Base-by-base conservation (phyloP, 2,888 invertebrate genomes). In the Coenonympha glycerion region DNA sequence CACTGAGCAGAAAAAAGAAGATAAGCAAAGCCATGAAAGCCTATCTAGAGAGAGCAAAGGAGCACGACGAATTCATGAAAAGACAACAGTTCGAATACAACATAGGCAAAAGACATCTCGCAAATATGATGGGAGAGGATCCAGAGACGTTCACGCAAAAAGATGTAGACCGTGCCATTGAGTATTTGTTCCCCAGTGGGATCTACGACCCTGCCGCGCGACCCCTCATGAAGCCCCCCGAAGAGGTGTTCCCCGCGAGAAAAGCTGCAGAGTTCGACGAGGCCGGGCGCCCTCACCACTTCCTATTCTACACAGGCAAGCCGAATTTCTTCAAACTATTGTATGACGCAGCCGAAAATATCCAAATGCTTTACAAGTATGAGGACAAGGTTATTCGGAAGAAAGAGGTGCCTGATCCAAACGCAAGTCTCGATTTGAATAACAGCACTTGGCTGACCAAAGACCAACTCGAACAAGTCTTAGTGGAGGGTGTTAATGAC, bases 71-170 rank as follows among this genome's bases (percentile, higher is more conserved):
- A 55, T 95, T 97, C 69, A 94, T 98, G 90, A 90, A 91, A 65
- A 89, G 90, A 56, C 92, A 96, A 77, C 88, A 89, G 42, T 76
- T 90, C 8, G 95, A 97, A 66, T 99, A 91, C 76, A 92, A 95
- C 74, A 92, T 97, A 66, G 99, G 99, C 11, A 96, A 94, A 75
- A 89, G 98, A 24, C 98, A 99, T 87, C 89, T 99, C 57, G 99
- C 99, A 0, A 98, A 98, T 76, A 99, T 99, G 92, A 99, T 99
- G 99, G 98, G 98, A 0, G 92, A 93, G 76, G 94, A 98, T 87
- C 92, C 94, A 0, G 94, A 96, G 66, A 91, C 90, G 0, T 95
- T 99, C 71, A 93, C 94, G 0, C 95, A 98, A 71, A 89, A 91
- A 47, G 95, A 97, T 73, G 90, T 98, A 22, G 91, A 97, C 82